Base-by-base conservation (phyloP, 2,888 invertebrate genomes). In the Cryptocheilus praepositus region DNA sequence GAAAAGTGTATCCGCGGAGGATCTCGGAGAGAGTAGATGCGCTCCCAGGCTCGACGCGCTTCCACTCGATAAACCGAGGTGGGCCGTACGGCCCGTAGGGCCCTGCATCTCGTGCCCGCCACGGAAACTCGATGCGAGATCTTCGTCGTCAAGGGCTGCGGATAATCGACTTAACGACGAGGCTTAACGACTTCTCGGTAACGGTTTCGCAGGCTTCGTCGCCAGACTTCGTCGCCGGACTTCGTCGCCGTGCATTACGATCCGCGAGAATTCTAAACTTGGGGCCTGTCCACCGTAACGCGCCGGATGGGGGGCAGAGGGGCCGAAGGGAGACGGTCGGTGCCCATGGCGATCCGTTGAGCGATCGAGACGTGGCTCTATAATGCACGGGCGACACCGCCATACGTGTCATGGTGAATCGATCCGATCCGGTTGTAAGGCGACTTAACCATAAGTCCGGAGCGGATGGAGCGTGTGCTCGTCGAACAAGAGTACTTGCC, bases 401-500 rank as follows among this genome's bases (percentile, higher is more conserved):
- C 78, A 74, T 78, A 77, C 74, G 78, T 80, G 79, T 76, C 79
- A 79, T 69, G 76, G 78, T 77, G 82, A 83, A 83, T 83, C 75
- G 80, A 83, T 83, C 77, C 83, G 81, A 82, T 83, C 80, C 82
- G 81, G 80, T 81, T 81, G 81, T 81, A 79, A 78, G 74, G 63
- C 70, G 78, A 78, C 78, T 76, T 74, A 74, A 71, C 77, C 77
- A 77, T 77, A 77, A 77, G 77, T 66, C 73, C 73, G 63, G 61
- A 68, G 74, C 46, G 68, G 70, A 77, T 77, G 76, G 76, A 65
- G 71, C 61, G 55, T 7, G 36, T 53, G 73, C 69, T 71, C 64
- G 70, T 73, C 77, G 73, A 77, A 73, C 75, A 64, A 75, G 71
- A 73, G 76, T 73, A 67, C 69, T 66, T 57, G 67, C 52, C 66